phyloP scores from a whole-genome alignment of 1,140 invertebrate species.

The Contarinia nasturtii region DNA sequence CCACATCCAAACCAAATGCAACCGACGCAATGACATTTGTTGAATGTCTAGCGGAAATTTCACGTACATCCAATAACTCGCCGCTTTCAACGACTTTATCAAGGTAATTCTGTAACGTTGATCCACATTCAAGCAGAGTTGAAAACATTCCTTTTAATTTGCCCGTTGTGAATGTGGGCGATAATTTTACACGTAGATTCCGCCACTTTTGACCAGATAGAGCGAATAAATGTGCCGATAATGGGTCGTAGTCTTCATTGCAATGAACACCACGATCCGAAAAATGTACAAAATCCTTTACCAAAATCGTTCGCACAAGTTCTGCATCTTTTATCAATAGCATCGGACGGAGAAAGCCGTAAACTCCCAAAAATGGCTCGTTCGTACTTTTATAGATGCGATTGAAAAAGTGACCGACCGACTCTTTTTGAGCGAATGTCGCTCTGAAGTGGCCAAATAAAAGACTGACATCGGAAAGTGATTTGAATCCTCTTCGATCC shows the following conservation, averaged over 20 bases:
- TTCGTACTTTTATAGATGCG: conserved; percentile 3
- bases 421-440: no score
- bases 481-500: no score
- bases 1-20: not conserved
- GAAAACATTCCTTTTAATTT: conserved; percentile 35
- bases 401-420: no score
- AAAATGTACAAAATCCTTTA: conserved; percentile 22
- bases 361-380: conserved; percentile 11
- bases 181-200: conserved; percentile 29
- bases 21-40: conserved; percentile 5
- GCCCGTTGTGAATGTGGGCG: conserved; percentile 36
- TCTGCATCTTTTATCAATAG: conserved; percentile 15
- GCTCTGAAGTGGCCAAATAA: no score
- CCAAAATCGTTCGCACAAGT: conserved; percentile 26
- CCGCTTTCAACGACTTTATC: not conserved
- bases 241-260: conserved; percentile 19
- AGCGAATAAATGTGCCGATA: conserved; percentile 25
- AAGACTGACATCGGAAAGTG: no score
- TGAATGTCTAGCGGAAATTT: not conserved
- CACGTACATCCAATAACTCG: not conserved
- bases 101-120: conserved; percentile 12
- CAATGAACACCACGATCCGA: conserved; percentile 10
- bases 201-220: conserved; percentile 28
- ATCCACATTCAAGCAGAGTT: conserved; percentile 18
- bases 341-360: conserved; percentile 11